Evolutionary conservation across 2,888 invertebrate species (phyloP).

Genomic region (Ganaspis brasiliensis): DNA sequence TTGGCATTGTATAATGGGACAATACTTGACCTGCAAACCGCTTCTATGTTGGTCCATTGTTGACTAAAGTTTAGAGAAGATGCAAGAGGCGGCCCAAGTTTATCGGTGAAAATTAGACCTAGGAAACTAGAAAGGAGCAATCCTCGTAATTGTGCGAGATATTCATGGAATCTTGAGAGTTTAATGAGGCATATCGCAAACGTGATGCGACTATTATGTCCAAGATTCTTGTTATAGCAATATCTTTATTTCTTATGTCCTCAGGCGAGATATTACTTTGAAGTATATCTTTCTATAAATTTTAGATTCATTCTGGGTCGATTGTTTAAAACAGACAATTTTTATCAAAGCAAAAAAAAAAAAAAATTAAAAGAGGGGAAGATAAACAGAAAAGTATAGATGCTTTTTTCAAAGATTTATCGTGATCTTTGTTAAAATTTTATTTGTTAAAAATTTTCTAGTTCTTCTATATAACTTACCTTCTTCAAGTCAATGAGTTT

Average conservation of each 20-base stretch:
- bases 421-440: background rate
- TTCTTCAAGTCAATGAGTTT: constrained; percentile 12
- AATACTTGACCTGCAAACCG: constrained; percentile 56
- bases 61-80: constrained; percentile 57
- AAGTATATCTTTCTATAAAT: no score
- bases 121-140: constrained; percentile 47
- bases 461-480: background rate
- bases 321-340: no score
- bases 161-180: constrained; percentile 50
- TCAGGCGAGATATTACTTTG: background rate
- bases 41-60: constrained; percentile 55
- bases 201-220: constrained; percentile 48
- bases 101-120: constrained; percentile 59
- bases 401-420: background rate
- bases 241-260: constrained; percentile 3
- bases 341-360: no score
- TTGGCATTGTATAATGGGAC: constrained; percentile 62
- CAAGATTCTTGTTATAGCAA: constrained; percentile 5
- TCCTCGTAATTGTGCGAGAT: constrained; percentile 58
- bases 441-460: constrained; percentile 8
- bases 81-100: constrained; percentile 60
- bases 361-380: no score
- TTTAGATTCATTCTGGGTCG: no score
- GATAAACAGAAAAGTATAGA: no score
- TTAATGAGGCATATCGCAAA: constrained; percentile 62